Evolutionary conservation across 2,113 vertebrate genomes (phyloP).

Genomic region (Garra rufa): DNA sequence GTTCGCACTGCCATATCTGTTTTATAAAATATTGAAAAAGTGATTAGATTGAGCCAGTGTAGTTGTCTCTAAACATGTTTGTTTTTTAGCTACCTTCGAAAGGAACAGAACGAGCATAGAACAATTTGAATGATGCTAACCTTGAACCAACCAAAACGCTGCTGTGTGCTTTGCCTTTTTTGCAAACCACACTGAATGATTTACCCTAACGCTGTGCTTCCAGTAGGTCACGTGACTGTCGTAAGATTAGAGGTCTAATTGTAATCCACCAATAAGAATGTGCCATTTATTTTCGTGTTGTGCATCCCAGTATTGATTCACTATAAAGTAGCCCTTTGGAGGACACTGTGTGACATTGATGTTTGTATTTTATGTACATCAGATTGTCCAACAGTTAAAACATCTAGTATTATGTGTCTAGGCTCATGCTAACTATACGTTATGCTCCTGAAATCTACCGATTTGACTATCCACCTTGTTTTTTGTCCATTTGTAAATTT

Average conservation of each 20-base stretch:
- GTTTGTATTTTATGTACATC: neutral
- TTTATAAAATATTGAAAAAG: constrained; percentile 27
- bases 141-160: constrained; percentile 22
- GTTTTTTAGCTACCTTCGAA: neutral
- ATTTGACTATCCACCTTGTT: neutral
- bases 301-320: constrained; percentile 20
- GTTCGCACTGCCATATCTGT: constrained; percentile 47
- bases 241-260: constrained; percentile 16
- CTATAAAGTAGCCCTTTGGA: constrained; percentile 5
- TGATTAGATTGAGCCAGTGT: constrained; percentile 10
- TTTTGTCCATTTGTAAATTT: no score
- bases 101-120: neutral
- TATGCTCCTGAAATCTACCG: neutral
- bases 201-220: constrained; percentile 26
- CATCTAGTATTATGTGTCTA: neutral
- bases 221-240: constrained; percentile 27
- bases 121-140: constrained; percentile 11
- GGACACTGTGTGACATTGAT: neutral
- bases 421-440: neutral
- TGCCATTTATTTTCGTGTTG: constrained; percentile 17
- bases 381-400: neutral
- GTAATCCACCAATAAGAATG: constrained; percentile 28
- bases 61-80: neutral
- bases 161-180: neutral
- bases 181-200: constrained; percentile 11